A percentile compares a stretch with the other conserved stretches of the same genome.
These are phyloP conservation scores for Desoria tigrina DNA, from an alignment of 2,888 invertebrate species.

Conservation along the genomic window DNA sequence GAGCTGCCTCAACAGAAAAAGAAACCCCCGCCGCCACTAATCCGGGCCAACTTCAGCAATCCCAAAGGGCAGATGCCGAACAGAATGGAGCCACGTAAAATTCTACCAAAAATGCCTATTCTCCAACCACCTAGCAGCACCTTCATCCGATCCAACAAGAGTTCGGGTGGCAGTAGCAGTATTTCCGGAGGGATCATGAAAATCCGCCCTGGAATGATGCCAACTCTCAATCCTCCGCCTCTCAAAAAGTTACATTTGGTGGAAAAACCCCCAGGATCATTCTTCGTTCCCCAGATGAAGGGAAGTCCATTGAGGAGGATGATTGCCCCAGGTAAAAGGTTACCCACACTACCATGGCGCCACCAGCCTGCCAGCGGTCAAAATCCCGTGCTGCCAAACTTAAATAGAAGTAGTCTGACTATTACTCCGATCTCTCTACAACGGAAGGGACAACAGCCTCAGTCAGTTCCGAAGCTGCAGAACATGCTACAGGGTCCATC, in stretches of 20 bases:
- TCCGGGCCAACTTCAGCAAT: constrained; percentile 22
- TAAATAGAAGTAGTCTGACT: neutral
- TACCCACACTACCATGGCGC: neutral
- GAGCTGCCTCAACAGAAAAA: neutral
- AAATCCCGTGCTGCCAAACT: neutral
- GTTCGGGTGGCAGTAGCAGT: neutral
- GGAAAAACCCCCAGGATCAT: neutral
- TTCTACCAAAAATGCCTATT: neutral
- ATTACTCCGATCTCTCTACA: neutral
- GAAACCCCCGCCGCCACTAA: constrained; percentile 24
- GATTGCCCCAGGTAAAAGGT: neutral
- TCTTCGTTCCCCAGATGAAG: neutral
- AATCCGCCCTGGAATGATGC: neutral
- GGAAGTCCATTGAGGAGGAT: too few relatives aligned
- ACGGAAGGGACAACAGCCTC: neutral
- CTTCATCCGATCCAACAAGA: neutral
- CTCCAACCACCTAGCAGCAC: neutral
- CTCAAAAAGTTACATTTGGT: constrained; percentile 1
- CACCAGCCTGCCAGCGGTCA: neutral
- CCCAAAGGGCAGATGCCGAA: neutral
- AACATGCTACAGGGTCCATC: neutral
- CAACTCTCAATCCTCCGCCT: neutral
- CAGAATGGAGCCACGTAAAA: neutral
- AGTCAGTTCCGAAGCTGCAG: neutral
- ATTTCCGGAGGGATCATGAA: neutral